A percentile compares a stretch with the other conserved stretches of the same genome.
Conservation (phyloP, 2,888 invertebrate genomes). For the Callyntrura sp. region DNA sequence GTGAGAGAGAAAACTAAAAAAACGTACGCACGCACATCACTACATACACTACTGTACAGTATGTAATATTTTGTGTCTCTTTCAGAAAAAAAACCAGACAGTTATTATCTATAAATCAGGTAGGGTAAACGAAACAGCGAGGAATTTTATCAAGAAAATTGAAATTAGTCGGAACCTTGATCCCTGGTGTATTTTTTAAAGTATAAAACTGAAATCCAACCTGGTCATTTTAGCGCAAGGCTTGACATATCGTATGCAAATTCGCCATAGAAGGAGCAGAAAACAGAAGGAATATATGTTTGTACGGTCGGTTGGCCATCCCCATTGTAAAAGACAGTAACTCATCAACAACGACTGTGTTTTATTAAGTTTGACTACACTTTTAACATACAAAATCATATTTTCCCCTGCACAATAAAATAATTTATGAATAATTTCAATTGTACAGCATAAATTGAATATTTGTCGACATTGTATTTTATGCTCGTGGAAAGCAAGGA, state of each 20-base stretch:
- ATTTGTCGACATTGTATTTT: neutral
- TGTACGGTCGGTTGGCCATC: neutral
- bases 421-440: no score
- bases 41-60: neutral
- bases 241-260: constrained; percentile 72
- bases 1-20: neutral
- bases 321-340: constrained; percentile 34
- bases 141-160: constrained; percentile 55
- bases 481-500: neutral
- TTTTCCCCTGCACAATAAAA: neutral
- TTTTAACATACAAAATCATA: neutral
- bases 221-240: constrained; percentile 65
- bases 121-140: constrained; percentile 46
- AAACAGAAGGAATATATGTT: neutral
- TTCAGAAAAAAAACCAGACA: constrained; percentile 42
- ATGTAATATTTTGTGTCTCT: constrained; percentile 6
- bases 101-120: constrained; percentile 61
- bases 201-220: neutral
- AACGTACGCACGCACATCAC: constrained; percentile 26
- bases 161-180: constrained; percentile 48
- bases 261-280: constrained; percentile 10
- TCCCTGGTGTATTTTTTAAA: neutral
- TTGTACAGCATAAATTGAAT: neutral
- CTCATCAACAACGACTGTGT: constrained; percentile 53
- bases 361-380: constrained; percentile 40